Percentiles rank a stretch among this genome's conserved stretches.
Evolutionary conservation across 1,140 invertebrate species (phyloP).

Genomic region (Telenomus remus): DNA sequence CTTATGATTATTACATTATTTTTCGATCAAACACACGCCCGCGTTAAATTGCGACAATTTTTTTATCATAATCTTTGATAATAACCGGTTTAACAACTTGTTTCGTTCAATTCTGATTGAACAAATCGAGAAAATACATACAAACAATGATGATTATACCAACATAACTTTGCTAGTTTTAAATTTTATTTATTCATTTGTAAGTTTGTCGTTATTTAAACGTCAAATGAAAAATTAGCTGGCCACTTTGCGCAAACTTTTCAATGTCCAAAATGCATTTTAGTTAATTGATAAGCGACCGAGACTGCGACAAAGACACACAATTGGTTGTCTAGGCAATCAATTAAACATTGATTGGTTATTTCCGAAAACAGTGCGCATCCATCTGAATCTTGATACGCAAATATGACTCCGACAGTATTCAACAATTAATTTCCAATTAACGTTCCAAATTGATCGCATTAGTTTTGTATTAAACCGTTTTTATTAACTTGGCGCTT

Average conservation of each 20-base stretch:
- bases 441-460: conserved; percentile 16
- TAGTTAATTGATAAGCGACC: conserved; percentile 14
- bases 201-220: no score
- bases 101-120: no score
- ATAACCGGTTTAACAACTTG: not conserved
- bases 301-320: conserved; percentile 16
- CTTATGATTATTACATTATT: conserved; percentile 35
- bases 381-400: conserved; percentile 40
- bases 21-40: conserved; percentile 13
- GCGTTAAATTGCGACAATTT: not conserved
- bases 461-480: conserved; percentile 1
- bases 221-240: no score
- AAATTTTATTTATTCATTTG: no score
- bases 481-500: not conserved
- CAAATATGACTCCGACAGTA: conserved; percentile 25
- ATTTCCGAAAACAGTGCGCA: conserved; percentile 55
- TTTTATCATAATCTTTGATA: not conserved
- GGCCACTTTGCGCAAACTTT: no score
- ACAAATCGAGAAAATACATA: no score
- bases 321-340: conserved; percentile 48
- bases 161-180: no score
- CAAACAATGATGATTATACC: no score
- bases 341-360: conserved; percentile 54
- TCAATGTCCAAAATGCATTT: not conserved
- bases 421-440: conserved; percentile 51